Percentiles rank a stretch among this genome's conserved stretches.
Conservation (phyloP, 2,888 invertebrate species). For the Chrysomela aeneicollis region DNA sequence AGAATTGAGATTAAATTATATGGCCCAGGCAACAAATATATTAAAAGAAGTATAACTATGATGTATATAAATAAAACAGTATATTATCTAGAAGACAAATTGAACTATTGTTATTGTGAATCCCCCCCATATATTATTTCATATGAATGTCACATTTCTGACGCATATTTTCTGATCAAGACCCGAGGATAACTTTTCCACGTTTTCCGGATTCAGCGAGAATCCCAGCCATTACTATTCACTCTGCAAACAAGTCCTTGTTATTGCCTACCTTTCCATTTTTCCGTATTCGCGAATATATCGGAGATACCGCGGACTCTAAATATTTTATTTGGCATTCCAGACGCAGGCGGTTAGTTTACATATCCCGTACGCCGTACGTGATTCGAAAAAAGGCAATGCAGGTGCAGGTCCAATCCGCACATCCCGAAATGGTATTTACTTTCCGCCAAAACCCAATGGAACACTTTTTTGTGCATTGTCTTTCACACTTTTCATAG, state of each 20-base stretch:
- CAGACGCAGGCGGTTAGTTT: constrained; percentile 57
- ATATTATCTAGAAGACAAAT: constrained; percentile 42
- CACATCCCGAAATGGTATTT: not conserved
- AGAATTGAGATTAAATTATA: too few species aligned
- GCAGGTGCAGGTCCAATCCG: constrained; percentile 18
- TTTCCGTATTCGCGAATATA: constrained; percentile 43
- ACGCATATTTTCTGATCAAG: not conserved
- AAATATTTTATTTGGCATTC: constrained; percentile 59
- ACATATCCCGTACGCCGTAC: constrained; percentile 59
- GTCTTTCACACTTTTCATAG: too few species aligned
- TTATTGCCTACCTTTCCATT: constrained; percentile 46
- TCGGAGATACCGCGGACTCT: constrained; percentile 56
- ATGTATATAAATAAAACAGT: too few species aligned
- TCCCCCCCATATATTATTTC: not conserved
- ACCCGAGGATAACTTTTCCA: not conserved
- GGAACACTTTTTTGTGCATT: too few species aligned
- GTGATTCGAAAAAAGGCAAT: constrained; percentile 53
- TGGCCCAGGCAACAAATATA: too few species aligned
- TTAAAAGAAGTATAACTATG: too few species aligned
- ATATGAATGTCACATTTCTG: constrained; percentile 1
- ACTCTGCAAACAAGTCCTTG: constrained; percentile 41
- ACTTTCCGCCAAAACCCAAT: too few species aligned
- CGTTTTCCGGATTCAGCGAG: not conserved
- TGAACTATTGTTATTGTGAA: constrained; percentile 29
- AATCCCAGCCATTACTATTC: constrained; percentile 36